A percentile compares a stretch with the other conserved stretches of the same genome.
Conservation (phyloP, 2,888 invertebrate species). For the Rotaria socialis region DNA sequence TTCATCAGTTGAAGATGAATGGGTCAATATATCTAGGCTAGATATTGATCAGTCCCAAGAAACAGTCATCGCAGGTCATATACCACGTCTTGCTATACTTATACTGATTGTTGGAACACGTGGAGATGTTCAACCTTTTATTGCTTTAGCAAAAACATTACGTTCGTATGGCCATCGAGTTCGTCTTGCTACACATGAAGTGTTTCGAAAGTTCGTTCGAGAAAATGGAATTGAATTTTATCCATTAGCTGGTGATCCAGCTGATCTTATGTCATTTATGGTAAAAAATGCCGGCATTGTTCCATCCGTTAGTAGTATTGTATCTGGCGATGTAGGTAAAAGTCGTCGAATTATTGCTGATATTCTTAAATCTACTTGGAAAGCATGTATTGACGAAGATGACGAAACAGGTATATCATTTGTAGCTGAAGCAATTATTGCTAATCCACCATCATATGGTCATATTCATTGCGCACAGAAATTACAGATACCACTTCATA, state of each 20-base stretch:
- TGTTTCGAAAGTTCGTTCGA: slow-evolving; percentile 22
- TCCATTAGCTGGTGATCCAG: slow-evolving; percentile 32
- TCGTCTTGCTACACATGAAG: slow-evolving; percentile 28
- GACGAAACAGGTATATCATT: slow-evolving; percentile 14
- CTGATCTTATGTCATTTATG: slow-evolving; percentile 35
- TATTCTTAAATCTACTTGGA: not conserved
- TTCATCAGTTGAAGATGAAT: not conserved
- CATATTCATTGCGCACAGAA: slow-evolving; percentile 37
- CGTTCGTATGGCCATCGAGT: not conserved
- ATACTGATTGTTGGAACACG: slow-evolving; percentile 26
- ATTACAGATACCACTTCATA: slow-evolving; percentile 28
- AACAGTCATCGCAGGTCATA: not conserved
- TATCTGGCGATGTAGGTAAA: not conserved
- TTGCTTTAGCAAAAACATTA: slow-evolving; percentile 14
- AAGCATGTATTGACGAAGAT: slow-evolving; percentile 7
- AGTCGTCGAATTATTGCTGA: not conserved
- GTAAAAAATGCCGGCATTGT: slow-evolving; percentile 16
- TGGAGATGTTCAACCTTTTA: slow-evolving; percentile 33
- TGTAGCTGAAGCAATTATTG: slow-evolving; percentile 28
- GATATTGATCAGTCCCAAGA: not conserved
- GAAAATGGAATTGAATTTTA: slow-evolving; percentile 30
- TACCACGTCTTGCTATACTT: not conserved
- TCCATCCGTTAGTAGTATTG: slow-evolving; percentile 31
- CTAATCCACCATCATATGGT: slow-evolving; percentile 15
- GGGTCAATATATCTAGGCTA: not conserved